Evolutionary conservation across 1,140 invertebrate genomes (phyloP).

Genomic region (Trichogramma pretiosum): DNA sequence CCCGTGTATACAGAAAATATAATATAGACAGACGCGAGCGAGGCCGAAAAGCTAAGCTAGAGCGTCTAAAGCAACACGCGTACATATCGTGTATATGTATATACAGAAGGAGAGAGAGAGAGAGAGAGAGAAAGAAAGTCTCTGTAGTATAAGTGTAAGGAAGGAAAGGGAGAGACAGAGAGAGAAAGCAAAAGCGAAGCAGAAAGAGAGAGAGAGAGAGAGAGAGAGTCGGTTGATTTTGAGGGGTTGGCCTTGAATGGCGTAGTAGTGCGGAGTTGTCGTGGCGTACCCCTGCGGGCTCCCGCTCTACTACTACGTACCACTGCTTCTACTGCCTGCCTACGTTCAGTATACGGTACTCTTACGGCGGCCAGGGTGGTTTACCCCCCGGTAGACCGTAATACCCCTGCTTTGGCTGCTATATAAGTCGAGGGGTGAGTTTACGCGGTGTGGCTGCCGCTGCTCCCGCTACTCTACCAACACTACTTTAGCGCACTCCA

Average conservation of each 20-base stretch:
- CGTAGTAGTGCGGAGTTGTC: conserved; percentile 47
- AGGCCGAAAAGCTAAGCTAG: too few relatives aligned
- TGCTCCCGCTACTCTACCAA: too few relatives aligned
- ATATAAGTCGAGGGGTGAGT: conserved; percentile 11
- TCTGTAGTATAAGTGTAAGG: too few relatives aligned
- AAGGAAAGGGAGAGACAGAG: too few relatives aligned
- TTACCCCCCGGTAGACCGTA: conserved; percentile 34
- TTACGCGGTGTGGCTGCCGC: conserved; percentile 2
- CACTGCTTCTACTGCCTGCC: conserved; percentile 20
- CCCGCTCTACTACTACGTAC: conserved; percentile 26
- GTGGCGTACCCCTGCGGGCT: conserved; percentile 48
- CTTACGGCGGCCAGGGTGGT: conserved; percentile 40
- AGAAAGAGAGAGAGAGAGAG: conserved; percentile 22
- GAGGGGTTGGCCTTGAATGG: too few relatives aligned
- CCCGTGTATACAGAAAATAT: too few relatives aligned
- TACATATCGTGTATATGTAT: too few relatives aligned
- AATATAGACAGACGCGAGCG: too few relatives aligned
- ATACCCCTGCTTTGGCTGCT: conserved; percentile 8
- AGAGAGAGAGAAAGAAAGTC: too few relatives aligned
- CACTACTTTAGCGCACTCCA: too few relatives aligned
- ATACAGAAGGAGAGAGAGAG: too few relatives aligned
- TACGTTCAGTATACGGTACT: neutral
- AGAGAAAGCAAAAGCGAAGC: conserved; percentile 4
- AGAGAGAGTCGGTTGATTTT: conserved; percentile 44
- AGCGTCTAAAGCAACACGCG: too few relatives aligned